Base-by-base conservation (phyloP, 1,140 invertebrate genomes). In the Lepeophtheirus salmonis region DNA sequence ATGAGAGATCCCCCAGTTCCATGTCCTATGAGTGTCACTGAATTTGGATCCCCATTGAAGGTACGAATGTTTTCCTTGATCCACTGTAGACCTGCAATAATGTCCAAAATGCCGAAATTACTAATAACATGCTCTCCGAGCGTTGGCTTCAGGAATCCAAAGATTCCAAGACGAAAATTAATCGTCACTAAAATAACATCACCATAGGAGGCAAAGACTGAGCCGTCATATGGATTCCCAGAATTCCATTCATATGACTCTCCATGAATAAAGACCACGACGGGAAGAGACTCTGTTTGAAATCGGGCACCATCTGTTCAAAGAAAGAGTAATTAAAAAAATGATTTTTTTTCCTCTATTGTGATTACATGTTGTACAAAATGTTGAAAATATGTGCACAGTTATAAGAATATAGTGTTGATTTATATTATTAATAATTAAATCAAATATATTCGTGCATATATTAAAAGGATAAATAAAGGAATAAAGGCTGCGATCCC, bases 231-330 rank as follows among this genome's bases (percentile, higher is more conserved):
- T 0, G 88, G 83, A 76, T 95, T 95, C 25, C 90, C 90, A 26
- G 87, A 89, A 72, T 89, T 92, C 83, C 88, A 94, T 70, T 91
- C 86, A 74, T 90, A 95, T 66, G 87, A 92, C 72, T 95, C 90
- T 0, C 91, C 91, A 68, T 96, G 90, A 52, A 97, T 83, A 76
- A 89, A 94, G 12, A 96, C 84, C 70, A 97, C 78, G 20, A 95
- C 89, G 0, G 90, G 75, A 52, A 85, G 78, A 67, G 79, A 81
- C 52, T 75, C 78, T 68, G 77, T 77, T 23, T 65, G 67, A 52
- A 41, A 41, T 6, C 30, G 30, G 30, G 30, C 30, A 10, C 30
- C 30, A 41, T 41, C 30, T 41, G 30, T n/a, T n/a, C 30, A 41
- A 41, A n/a, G n/a, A 41, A 41, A 41, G 30, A 6, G n/a, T n/a